Evolutionary conservation across 2,888 invertebrate genomes (phyloP).

Genomic region (Cantharis lateralis): DNA sequence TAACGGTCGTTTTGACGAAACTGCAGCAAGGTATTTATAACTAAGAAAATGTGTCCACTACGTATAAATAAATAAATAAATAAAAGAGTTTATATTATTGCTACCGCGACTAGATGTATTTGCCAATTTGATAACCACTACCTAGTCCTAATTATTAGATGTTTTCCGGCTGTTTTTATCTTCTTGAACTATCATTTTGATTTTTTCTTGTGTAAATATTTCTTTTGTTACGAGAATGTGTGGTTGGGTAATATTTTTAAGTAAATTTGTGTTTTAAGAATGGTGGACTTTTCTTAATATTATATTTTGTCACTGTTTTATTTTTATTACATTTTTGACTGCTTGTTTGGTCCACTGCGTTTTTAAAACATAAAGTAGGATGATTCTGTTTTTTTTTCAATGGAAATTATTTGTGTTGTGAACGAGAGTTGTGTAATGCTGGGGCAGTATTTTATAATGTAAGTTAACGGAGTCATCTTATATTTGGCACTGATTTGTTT

Average conservation of each 20-base stretch:
- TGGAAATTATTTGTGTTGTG: background rate
- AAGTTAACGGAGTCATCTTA: slow-evolving; percentile 6
- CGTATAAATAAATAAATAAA: slow-evolving; percentile 12
- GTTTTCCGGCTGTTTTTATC: slow-evolving; percentile 13
- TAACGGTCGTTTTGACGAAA: background rate
- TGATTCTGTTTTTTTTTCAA: background rate
- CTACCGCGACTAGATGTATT: slow-evolving; percentile 25
- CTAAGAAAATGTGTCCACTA: slow-evolving; percentile 20
- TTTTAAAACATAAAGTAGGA: background rate
- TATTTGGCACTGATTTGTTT: slow-evolving; percentile 34
- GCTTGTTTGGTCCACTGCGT: background rate
- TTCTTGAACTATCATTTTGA: slow-evolving; percentile 6
- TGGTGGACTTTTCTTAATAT: background rate
- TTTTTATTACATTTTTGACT: background rate
- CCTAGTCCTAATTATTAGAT: slow-evolving; percentile 6
- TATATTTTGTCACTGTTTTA: background rate
- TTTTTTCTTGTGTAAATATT: background rate
- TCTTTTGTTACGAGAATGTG: background rate
- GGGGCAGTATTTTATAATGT: background rate
- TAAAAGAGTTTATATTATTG: slow-evolving; percentile 22
- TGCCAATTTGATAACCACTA: slow-evolving; percentile 21
- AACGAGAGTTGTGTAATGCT: background rate
- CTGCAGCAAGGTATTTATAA: slow-evolving; percentile 17
- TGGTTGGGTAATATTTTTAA: background rate
- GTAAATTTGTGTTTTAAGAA: background rate